Evolutionary conservation across 1,140 invertebrate species (phyloP).

Genomic region (Orchestia grillus): DNA sequence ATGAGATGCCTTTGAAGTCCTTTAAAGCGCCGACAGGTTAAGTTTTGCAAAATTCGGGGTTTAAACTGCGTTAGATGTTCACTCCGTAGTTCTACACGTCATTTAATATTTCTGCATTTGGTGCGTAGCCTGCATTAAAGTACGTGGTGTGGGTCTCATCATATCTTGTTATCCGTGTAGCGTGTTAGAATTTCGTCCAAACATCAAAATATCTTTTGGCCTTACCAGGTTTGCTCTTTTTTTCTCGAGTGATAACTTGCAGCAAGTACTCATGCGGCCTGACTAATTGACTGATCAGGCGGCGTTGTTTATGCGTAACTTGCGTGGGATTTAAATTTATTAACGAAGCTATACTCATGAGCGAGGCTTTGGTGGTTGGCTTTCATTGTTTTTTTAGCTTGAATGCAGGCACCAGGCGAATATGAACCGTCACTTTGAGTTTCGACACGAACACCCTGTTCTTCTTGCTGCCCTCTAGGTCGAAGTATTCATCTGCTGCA

Average conservation of each 20-base stretch:
- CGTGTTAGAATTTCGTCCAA: not conserved
- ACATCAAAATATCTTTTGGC: not conserved
- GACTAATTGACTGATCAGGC: not conserved
- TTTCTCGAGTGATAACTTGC: not conserved
- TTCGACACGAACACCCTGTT: not conserved
- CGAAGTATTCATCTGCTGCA: not conserved
- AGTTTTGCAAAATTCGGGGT: not conserved
- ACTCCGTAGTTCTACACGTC: not conserved
- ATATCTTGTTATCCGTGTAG: not conserved
- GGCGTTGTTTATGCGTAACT: not conserved
- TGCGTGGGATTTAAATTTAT: not conserved
- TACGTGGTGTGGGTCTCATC: not conserved
- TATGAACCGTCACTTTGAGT: not conserved
- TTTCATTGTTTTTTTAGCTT: not conserved
- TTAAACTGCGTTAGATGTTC: not conserved
- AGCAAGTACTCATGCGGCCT: not conserved
- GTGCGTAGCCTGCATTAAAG: not conserved
- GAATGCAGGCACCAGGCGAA: not conserved
- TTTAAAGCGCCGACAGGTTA: not conserved
- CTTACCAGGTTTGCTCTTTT: not conserved
- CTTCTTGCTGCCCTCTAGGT: not conserved
- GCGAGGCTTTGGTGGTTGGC: not conserved
- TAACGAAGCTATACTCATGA: not conserved
- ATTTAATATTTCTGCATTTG: not conserved
- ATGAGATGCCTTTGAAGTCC: constrained; percentile 37